Base-by-base conservation (phyloP, 2,113 vertebrate genomes). In the Scomber japonicus region DNA sequence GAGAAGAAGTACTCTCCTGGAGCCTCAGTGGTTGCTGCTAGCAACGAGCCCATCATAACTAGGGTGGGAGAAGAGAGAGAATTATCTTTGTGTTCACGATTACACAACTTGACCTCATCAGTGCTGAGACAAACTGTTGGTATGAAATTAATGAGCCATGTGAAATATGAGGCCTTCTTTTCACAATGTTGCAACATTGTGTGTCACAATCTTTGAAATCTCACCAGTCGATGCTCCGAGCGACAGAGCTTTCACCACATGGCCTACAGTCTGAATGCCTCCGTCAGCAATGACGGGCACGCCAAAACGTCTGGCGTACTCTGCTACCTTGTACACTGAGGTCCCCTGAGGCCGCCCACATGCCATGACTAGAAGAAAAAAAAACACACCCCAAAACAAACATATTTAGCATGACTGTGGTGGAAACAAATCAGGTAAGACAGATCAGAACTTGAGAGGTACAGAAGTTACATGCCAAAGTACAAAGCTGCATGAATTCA, bases 31-130 rank as follows among this genome's bases (percentile, higher is more conserved):
- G 97, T 98, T 24, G 97, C 97, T 0, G 97, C 97, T 67, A 98
- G 92, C 93, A 97, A 90, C 5, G 97, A 98, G 71, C 97, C 97
- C 97, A 98, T 98, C 97, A 98, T 98, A 50, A 98, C 97, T 98
- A 85, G 1, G 4, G 48, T 6, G 35, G 62, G 61, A 68, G 30
- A 80, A 1, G 13, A 21, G 31, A 61, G 12, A 45, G 2, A 57
- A 24, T 71, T 8, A 30, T 16, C 15, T 21, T 1, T 15, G 14
- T 21, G 11, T 30, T 51, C 3, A 49, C 50, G 27, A n/a, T 68
- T 4, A 56, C 44, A 19, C 5, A 17, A 48, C 9, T 57, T 3
- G 19, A n/a, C 62, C 7, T 62, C 46, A 5, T 27, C 6, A 3
- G 24, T 24, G 59, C 5, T 71, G 44, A 15, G 40, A 54, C 21